Evolutionary conservation across 2,113 vertebrate genomes (phyloP).

Genomic region (Rhipidura dahli): DNA sequence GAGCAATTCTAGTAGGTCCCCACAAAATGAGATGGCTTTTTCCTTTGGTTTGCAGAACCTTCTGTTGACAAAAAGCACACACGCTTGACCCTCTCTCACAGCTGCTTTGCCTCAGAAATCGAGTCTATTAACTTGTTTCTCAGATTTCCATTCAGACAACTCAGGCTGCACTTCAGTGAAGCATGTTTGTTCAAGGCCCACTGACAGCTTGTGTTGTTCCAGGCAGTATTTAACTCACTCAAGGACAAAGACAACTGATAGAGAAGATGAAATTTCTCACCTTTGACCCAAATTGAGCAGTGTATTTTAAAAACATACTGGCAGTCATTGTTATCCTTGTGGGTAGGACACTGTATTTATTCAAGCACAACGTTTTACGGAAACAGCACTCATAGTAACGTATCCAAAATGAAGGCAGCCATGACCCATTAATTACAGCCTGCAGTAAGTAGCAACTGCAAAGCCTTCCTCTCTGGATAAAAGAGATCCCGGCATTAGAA

Average conservation of each 20-base stretch:
- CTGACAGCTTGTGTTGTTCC: neutral
- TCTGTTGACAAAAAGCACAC: neutral
- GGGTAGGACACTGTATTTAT: neutral
- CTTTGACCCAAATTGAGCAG: neutral
- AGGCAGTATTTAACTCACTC: neutral
- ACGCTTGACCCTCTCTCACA: rapidly evolving
- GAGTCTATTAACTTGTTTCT: neutral
- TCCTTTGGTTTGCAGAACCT: neutral
- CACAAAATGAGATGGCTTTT: neutral
- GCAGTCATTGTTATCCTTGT: neutral
- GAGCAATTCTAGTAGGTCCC: neutral
- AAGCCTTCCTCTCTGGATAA: neutral
- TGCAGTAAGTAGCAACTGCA: neutral
- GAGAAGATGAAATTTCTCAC: neutral
- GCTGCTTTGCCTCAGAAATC: neutral
- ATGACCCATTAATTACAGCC: neutral
- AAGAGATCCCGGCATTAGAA: neutral
- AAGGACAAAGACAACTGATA: neutral
- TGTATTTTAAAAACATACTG: neutral
- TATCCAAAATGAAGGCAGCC: neutral
- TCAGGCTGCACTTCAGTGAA: neutral
- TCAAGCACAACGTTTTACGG: neutral
- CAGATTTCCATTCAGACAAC: neutral
- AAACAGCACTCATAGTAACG: neutral
- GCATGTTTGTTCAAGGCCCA: neutral